phyloP scores from a whole-genome alignment of 1,140 invertebrate genomes.

The Berghia stephanieae region DNA sequence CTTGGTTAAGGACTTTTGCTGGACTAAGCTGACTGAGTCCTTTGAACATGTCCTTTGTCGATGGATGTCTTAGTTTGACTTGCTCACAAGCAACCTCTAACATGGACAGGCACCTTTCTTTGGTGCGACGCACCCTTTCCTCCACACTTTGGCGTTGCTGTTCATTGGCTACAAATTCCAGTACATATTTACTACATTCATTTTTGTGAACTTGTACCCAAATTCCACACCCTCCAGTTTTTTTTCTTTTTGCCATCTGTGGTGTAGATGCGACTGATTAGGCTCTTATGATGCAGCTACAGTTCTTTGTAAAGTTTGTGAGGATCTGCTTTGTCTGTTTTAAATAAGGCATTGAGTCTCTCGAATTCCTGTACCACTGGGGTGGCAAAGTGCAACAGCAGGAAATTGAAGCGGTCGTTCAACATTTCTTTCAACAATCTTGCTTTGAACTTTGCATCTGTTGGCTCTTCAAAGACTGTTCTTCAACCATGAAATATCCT shows the following conservation, averaged over 20 bases:
- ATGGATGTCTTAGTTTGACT: too few relatives aligned
- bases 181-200: too few relatives aligned
- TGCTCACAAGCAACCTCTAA: too few relatives aligned
- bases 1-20: too few relatives aligned
- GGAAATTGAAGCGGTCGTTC: not conserved
- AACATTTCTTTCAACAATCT: slow-evolving; percentile 5
- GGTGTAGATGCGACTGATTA: not conserved
- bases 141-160: too few relatives aligned
- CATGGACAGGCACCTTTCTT: too few relatives aligned
- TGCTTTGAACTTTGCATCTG: not conserved
- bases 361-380: slow-evolving; percentile 10
- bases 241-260: not conserved
- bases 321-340: slow-evolving; percentile 3
- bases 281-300: not conserved
- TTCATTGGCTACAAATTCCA: too few relatives aligned
- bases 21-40: too few relatives aligned
- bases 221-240: not conserved
- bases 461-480: slow-evolving; percentile 16
- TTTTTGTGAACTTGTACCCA: slow-evolving; percentile 18
- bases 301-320: not conserved
- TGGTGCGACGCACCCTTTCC: too few relatives aligned
- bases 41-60: too few relatives aligned
- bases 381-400: slow-evolving; percentile 13
- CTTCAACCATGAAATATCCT: not conserved
- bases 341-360: not conserved